Conservation (phyloP, 2,797 vertebrate species). For the Loriculus beryllinus region DNA sequence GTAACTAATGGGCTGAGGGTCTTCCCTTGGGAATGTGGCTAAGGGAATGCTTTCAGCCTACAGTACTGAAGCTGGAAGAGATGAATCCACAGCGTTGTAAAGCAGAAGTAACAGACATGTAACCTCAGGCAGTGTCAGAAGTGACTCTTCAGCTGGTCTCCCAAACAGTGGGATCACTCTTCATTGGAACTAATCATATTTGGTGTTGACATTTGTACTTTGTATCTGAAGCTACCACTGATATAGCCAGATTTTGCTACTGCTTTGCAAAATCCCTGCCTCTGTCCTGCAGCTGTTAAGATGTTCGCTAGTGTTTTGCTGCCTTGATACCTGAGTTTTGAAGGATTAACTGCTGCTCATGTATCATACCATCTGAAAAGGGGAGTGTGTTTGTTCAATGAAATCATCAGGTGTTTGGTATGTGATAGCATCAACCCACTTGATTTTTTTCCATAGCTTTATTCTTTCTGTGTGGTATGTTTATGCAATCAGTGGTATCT, state of each 20-base stretch:
- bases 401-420: background rate
- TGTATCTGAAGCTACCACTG: no score
- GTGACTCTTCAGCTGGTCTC: background rate
- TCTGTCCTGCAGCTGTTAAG: background rate
- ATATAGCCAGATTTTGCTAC: background rate
- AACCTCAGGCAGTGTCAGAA: background rate
- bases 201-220: background rate
- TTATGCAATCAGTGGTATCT: background rate
- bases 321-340: background rate
- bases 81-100: background rate
- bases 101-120: background rate
- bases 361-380: background rate
- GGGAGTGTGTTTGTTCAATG: background rate
- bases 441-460: background rate
- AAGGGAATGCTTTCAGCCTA: background rate
- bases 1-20: constrained; percentile 14
- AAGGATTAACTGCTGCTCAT: background rate
- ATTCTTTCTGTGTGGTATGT: background rate
- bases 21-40: background rate
- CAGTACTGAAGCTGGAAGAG: background rate
- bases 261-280: background rate
- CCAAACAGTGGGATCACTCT: background rate
- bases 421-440: background rate
- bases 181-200: background rate
- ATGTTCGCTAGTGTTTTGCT: background rate